Evolutionary conservation across 1,140 invertebrate species (phyloP), one percentile per base, ranked within the genome.

Genomic region (Planococcus citri): DNA sequence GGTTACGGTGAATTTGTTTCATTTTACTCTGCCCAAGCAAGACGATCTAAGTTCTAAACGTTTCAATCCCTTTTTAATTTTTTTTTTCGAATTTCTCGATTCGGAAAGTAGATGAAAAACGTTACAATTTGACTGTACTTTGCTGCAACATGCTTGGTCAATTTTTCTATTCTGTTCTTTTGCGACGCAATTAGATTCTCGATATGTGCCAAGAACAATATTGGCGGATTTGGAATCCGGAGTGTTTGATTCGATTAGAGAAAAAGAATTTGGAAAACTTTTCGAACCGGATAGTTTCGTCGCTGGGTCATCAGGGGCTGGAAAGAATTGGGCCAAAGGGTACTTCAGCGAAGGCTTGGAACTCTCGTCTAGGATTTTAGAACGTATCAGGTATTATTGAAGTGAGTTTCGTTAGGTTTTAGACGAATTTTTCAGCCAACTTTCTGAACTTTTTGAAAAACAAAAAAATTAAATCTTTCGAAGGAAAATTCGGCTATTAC

Each of bases 271-370:
- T 78, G 85, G 1, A 81, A 87, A 27, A 68, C 80, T 93, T 2
- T 93, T 90, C 76, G 87, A 90, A 73, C 88, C 89, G 0, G 86
- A 88, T 70, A 86, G 88, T 72, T 77, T 93, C 6, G 85, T 93
- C 33, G 88, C 84, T 29, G 89, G 89, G 12, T 90, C 90, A 75
- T 90, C 94, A 78, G 91, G 94, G 78, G 90, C 90, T 0, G 89
- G 90, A 4, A 93, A 90, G 74, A 94, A 94, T 77, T 93, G 88
- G 77, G 88, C 89, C 10, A 80, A 90, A n/a, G 92, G 92, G 38
- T 90, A 92, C 72, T 92, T 92, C 78, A 87, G 88, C 1, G 85
- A 92, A 71, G 91, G 91, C 1, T 86, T 86, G 73, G 89, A 89
- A 78, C 83, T 91, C 72, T 82, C 90, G 22, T 85, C 88, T 70